A percentile compares a stretch with the other conserved stretches of the same genome.
These are phyloP conservation scores for Elaphurus davidianus DNA, from an alignment of 2,113 vertebrate species.

Conservation along the genomic window DNA sequence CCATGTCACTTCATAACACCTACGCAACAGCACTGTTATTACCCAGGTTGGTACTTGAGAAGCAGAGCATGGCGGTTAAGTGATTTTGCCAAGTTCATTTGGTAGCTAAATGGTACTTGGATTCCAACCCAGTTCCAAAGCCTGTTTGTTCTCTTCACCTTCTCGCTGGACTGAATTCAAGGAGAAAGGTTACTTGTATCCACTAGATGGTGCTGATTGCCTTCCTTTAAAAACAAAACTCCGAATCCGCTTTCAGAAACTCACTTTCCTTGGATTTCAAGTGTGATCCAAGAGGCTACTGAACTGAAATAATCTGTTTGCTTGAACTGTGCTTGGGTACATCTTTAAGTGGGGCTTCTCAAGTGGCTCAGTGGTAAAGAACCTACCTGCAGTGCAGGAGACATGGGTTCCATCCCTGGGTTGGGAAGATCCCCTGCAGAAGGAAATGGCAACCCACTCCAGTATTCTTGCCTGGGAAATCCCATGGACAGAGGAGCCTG, in stretches of 20 bases:
- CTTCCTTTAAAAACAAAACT: constrained; percentile 3
- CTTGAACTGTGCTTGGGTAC: neutral
- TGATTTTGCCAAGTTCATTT: neutral
- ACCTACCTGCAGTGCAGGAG: neutral
- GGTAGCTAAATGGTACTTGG: neutral
- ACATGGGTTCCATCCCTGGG: neutral
- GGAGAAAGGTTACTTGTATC: neutral
- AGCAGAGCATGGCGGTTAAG: neutral
- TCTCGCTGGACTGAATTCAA: neutral
- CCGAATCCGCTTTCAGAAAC: neutral
- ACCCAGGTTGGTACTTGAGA: neutral
- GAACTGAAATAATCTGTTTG: neutral
- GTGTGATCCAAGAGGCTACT: neutral
- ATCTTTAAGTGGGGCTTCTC: neutral
- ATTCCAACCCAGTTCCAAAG: neutral
- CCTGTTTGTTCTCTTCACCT: neutral
- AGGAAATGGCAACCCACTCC: neutral
- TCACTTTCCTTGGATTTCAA: neutral
- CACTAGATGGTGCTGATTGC: constrained; percentile 70
- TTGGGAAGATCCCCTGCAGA: neutral
- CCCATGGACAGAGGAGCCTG: neutral
- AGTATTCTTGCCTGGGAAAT: neutral
- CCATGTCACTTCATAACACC: neutral
- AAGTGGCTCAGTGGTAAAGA: neutral
- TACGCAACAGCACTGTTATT: neutral